These are phyloP conservation scores for Plumapathes pennacea DNA, from an alignment of 92 coral and sea anemone species.

Conservation along the genomic window DNA sequence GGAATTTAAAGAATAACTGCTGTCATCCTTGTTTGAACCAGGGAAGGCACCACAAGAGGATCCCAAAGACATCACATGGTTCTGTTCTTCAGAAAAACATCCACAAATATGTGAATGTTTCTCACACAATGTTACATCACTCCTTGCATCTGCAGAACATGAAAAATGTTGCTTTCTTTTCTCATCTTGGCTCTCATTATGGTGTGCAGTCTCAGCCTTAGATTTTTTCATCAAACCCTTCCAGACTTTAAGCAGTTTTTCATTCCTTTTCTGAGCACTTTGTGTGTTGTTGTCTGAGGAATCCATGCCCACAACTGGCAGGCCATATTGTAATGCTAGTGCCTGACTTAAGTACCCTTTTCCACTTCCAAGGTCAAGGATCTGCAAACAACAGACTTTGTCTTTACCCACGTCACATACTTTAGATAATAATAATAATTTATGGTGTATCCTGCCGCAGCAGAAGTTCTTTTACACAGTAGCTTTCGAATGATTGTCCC, in stretches of 20 bases:
- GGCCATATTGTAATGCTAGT: constrained; percentile 64
- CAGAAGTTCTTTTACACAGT: no score
- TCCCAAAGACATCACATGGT: no score
- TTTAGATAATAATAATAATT: no score
- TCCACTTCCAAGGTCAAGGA: constrained; percentile 87
- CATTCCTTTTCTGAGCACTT: constrained; percentile 72
- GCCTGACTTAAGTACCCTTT: constrained; percentile 83
- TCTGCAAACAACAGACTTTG: constrained; percentile 34
- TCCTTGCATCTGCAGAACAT: not conserved
- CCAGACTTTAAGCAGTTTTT: constrained; percentile 64
- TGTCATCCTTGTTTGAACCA: no score
- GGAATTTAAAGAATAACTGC: no score
- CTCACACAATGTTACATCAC: no score
- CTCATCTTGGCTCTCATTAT: not conserved
- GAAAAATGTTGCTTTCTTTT: not conserved
- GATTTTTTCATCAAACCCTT: constrained; percentile 38
- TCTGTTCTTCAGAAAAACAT: no score
- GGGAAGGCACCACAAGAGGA: no score
- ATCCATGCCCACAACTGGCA: constrained; percentile 71
- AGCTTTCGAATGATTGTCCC: no score
- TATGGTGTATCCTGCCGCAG: no score
- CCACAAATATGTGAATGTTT: no score
- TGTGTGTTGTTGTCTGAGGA: constrained; percentile 66
- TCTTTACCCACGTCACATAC: no score
- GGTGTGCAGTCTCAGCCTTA: not conserved